Evolutionary conservation across 1,140 invertebrate genomes (phyloP).

Genomic region (Trachymyrmex cornetzi): DNA sequence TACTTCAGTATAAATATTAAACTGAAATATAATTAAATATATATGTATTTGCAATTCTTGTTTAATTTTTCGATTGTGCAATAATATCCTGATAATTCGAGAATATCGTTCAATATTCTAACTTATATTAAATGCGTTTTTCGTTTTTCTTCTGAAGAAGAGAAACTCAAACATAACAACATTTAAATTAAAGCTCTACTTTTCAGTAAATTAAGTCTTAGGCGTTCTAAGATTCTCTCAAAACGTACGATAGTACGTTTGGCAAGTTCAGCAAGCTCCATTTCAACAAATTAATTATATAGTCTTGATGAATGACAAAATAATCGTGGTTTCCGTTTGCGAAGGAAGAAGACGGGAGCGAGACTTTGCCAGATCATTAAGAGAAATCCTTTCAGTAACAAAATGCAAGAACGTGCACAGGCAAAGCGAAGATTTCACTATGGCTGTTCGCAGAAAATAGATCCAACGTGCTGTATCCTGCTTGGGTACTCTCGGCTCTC

Average conservation of each 20-base stretch:
- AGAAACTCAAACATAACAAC: neutral
- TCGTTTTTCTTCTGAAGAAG: neutral
- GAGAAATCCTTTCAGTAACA: slow-evolving; percentile 42
- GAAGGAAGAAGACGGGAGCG: neutral
- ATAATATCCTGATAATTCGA: neutral
- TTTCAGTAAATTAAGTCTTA: neutral
- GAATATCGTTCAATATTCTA: neutral
- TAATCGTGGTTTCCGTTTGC: neutral
- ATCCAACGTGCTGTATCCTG: slow-evolving; percentile 54
- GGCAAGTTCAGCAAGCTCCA: neutral
- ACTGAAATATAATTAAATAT: neutral
- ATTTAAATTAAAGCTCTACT: neutral
- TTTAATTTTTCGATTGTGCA: neutral
- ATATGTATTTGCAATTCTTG: neutral
- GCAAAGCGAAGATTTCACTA: slow-evolving; percentile 55
- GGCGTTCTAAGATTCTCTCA: neutral
- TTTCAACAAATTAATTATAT: neutral
- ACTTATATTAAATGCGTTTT: neutral
- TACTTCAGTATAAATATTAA: neutral
- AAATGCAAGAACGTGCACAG: slow-evolving; percentile 57
- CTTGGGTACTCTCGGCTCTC: slow-evolving; percentile 41
- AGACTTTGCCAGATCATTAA: slow-evolving; percentile 34
- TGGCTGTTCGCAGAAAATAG: neutral
- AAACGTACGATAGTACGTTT: neutral
- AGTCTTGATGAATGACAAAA: slow-evolving; percentile 14